These are phyloP conservation scores for Meriones psammophilus DNA, from an alignment of 2,797 vertebrate species.

Conservation along the genomic window DNA sequence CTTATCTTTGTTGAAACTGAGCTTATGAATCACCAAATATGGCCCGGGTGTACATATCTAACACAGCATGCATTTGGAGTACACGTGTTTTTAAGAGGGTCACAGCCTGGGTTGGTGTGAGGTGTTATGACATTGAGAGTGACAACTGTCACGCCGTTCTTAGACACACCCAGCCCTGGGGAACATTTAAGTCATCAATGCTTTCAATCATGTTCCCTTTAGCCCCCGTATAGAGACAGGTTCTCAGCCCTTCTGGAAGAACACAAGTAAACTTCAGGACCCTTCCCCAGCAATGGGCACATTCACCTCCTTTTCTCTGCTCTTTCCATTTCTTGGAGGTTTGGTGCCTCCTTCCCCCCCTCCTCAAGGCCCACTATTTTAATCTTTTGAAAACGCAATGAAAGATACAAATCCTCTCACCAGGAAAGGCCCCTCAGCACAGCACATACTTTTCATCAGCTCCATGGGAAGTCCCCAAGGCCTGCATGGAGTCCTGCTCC, in stretches of 20 bases:
- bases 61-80: background rate
- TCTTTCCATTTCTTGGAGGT: background rate
- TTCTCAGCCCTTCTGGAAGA: background rate
- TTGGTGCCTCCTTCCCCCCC: background rate
- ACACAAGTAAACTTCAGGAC: background rate
- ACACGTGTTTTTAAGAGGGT: background rate
- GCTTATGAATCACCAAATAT: conserved; percentile 10
- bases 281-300: background rate
- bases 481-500: background rate
- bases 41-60: background rate
- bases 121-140: background rate
- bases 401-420: background rate
- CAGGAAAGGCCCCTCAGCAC: background rate
- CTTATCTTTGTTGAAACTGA: background rate
- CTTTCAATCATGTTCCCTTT: conserved; percentile 1
- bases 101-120: too few species aligned
- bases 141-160: background rate
- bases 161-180: background rate
- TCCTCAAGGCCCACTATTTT: background rate
- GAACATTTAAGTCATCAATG: background rate
- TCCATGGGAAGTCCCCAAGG: background rate
- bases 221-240: background rate
- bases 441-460: background rate
- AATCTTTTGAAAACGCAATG: background rate
- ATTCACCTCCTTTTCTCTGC: background rate